Conservation (phyloP, 2,113 vertebrate genomes). For the Syngnathus scovelli region DNA sequence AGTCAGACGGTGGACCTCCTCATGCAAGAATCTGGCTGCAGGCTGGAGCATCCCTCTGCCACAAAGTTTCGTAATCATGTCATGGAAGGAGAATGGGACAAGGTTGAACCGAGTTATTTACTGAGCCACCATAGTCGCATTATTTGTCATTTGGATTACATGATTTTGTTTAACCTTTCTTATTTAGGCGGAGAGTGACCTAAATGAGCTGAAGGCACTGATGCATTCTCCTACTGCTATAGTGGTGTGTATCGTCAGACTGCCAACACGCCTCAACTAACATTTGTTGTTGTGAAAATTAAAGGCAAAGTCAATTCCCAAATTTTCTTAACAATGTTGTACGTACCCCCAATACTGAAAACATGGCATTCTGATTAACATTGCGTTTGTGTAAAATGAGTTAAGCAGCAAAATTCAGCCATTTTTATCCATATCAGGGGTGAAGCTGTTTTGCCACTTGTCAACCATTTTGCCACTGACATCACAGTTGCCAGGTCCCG, state of each 20-base stretch:
- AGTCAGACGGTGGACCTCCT: conserved; percentile 97
- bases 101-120: conserved; percentile 71
- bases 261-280: neutral
- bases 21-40: conserved; percentile 98
- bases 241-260: conserved; percentile 77
- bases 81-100: conserved; percentile 98
- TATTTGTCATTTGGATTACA: neutral
- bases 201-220: conserved; percentile 96
- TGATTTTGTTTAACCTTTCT: conserved; percentile 53
- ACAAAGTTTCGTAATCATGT: conserved; percentile 98
- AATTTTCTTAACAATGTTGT: no score
- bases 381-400: no score
- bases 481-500: no score
- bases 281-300: neutral
- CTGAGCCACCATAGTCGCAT: neutral
- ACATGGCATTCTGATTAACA: no score
- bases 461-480: no score
- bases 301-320: no score
- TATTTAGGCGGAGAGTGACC: conserved; percentile 91
- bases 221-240: conserved; percentile 96
- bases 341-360: no score
- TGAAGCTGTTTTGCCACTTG: no score
- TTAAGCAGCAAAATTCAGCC: no score
- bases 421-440: no score
- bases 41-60: conserved; percentile 94